Percentiles rank a stretch among this genome's conserved stretches.
These are phyloP conservation scores for Drosophila arizonae DNA, from an alignment of 1,140 invertebrate species.

Conservation along the genomic window DNA sequence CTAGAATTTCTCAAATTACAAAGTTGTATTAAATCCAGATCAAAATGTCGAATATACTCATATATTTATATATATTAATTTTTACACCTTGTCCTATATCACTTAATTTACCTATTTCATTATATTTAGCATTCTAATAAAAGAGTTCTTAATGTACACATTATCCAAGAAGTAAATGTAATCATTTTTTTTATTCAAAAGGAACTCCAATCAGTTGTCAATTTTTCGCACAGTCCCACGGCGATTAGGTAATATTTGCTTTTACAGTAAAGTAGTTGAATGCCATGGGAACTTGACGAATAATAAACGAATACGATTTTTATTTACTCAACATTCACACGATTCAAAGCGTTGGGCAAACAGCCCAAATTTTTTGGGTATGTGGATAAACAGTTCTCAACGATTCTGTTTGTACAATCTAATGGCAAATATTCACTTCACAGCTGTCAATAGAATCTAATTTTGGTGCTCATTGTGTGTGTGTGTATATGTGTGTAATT, in stretches of 20 bases:
- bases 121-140: neutral
- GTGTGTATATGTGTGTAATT: neutral
- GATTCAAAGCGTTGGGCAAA: constrained; percentile 18
- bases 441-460: constrained; percentile 28
- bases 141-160: neutral
- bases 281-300: constrained; percentile 30
- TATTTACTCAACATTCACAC: constrained; percentile 41
- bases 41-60: neutral
- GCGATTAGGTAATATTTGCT: constrained; percentile 19
- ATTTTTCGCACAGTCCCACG: neutral
- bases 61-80: neutral
- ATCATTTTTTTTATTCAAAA: neutral
- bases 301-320: constrained; percentile 29
- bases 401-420: constrained; percentile 47
- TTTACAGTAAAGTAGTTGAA: neutral
- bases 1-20: too few species aligned
- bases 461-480: neutral
- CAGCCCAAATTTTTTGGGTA: constrained; percentile 4
- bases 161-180: neutral
- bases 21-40: too few species aligned
- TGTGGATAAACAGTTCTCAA: constrained; percentile 19
- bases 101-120: neutral
- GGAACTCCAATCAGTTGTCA: neutral
- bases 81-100: neutral
- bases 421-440: constrained; percentile 53